These are phyloP conservation scores for Centroberyx gerrardi DNA, from an alignment of 2,797 vertebrate species.

Conservation along the genomic window DNA sequence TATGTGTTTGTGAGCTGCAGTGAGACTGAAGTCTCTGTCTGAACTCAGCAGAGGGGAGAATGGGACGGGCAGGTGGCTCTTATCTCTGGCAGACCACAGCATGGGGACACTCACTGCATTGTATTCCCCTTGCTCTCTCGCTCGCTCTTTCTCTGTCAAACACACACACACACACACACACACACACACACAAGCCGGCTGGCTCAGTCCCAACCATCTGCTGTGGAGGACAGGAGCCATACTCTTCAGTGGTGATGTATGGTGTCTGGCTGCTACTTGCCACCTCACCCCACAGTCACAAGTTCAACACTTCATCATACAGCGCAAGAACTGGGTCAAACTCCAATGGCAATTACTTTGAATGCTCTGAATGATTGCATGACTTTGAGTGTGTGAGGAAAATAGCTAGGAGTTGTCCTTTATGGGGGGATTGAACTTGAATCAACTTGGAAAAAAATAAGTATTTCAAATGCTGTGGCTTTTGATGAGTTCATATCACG, in stretches of 20 bases:
- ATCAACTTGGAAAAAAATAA: conserved; percentile 4
- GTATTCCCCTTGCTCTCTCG: conserved; percentile 56
- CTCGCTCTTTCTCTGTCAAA: neutral
- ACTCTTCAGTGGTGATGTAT: conserved; percentile 65
- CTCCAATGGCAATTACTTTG: conserved; percentile 38
- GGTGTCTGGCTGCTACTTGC: conserved; percentile 68
- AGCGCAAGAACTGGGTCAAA: conserved; percentile 49
- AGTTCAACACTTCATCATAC: conserved; percentile 72
- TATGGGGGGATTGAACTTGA: conserved; percentile 6
- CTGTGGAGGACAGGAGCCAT: conserved; percentile 63
- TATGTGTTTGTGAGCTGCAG: conserved; percentile 2
- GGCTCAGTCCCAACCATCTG: conserved; percentile 67
- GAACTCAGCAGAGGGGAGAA: conserved; percentile 53
- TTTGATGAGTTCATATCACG: no score
- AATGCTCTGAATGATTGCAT: conserved; percentile 15
- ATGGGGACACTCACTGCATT: conserved; percentile 85
- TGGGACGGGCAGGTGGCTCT: conserved; percentile 88
- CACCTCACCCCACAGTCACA: conserved; percentile 67
- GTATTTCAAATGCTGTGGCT: neutral
- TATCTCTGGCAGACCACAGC: conserved; percentile 74
- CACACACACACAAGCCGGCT: conserved; percentile 36
- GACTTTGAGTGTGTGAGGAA: neutral
- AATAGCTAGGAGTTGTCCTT: neutral
- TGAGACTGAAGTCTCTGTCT: conserved; percentile 53
- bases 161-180: conserved; percentile 23